Base-by-base conservation (phyloP, 2,113 vertebrate species). In the Ochotona curzoniae region DNA sequence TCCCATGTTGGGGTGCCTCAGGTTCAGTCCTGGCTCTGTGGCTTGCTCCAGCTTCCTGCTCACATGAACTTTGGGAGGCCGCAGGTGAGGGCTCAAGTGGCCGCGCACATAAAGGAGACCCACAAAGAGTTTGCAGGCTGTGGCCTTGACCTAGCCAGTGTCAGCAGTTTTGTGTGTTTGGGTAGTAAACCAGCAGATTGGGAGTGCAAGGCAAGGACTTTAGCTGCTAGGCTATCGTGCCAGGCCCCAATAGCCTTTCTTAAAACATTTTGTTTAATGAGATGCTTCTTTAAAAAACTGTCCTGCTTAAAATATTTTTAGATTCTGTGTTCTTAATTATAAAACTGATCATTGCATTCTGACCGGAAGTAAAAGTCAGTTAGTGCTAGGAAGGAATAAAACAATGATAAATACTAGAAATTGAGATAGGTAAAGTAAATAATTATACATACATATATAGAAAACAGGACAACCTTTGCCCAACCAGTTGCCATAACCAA, bases 241-340 rank as follows among this genome's bases (percentile, higher is more conserved):
- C 8, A 78, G 28, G 61, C 78, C 10, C n/a, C 2, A 63, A 61
- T 88, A 87, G 60, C 15, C n/a, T 82, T n/a, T 87, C 67, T 87
- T 60, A 69, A 74, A 90, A 47, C 64, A 66, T 80, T 87, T 90
- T 95, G 28, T 83, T 73, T 93, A 87, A 28, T 70, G 61, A 94
- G 66, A 9, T 90, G 23, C n/a, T 67, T 81, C 61, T 44, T 76
- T 66, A 83, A 1, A 69, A 28, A 87, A 47, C 21, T 80, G 78
- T 81, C 25, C 15, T 75, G 25, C 60, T 51, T 85, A 82, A 85
- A 81, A 5, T 76, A 23, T 54, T 81, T 13, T 89, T 84, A 85
- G 63, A 54, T 61, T 83, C 66, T 87, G 1, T 83, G 26, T 88
- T 89, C 61, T 81, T 91, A 71, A 63, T 79, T 93, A 44, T 44